phyloP scores from a whole-genome alignment of 2,113 vertebrate species.

The Podocnemis expansa region DNA sequence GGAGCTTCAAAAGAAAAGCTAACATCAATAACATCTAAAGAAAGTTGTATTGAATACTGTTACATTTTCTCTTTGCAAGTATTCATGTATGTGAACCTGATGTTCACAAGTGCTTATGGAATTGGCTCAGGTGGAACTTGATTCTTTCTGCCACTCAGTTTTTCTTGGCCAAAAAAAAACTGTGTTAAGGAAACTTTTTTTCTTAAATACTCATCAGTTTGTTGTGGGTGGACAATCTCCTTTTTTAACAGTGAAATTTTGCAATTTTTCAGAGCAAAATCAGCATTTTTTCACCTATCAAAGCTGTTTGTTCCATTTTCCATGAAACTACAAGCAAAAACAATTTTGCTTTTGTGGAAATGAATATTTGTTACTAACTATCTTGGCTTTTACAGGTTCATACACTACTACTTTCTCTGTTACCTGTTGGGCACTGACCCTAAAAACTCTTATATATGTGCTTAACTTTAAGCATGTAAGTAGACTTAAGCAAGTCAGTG shows the following conservation, averaged over 20 bases:
- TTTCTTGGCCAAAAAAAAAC: neutral
- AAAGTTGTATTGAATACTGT: accelerated
- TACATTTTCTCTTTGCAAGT: neutral
- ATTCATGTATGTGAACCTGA: neutral
- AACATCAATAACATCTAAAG: neutral
- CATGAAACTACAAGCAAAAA: neutral
- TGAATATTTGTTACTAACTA: neutral
- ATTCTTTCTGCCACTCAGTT: accelerated
- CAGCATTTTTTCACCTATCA: accelerated
- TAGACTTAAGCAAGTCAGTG: neutral
- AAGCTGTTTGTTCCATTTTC: no score
- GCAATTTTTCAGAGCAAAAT: neutral
- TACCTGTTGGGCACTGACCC: neutral
- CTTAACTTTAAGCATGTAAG: neutral
- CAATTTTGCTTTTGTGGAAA: neutral
- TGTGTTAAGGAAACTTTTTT: neutral
- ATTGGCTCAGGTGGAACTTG: neutral
- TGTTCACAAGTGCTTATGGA: neutral
- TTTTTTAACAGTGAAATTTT: neutral
- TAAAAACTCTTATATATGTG: neutral
- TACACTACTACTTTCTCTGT: neutral
- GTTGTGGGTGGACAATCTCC: no score
- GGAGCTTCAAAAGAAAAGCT: neutral
- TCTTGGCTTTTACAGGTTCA: neutral
- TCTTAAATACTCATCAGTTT: neutral